phyloP scores from a whole-genome alignment of 2,113 vertebrate genomes.

The Eolophus roseicapilla region DNA sequence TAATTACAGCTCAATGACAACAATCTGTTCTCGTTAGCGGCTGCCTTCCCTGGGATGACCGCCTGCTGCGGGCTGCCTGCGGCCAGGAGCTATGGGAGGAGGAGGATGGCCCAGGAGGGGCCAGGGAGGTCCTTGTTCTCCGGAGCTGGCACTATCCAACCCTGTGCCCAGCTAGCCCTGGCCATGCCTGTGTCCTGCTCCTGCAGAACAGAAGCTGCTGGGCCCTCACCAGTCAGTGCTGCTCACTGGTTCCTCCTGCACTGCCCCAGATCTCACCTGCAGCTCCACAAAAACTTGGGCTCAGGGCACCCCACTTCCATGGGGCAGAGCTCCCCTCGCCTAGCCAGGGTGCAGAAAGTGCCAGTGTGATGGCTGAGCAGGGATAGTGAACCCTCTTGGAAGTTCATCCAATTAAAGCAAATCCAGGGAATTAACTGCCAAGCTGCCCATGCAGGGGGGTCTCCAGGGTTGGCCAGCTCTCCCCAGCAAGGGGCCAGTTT shows the following conservation, averaged over 20 bases:
- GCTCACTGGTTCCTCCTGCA: not conserved
- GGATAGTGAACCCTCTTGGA: not conserved
- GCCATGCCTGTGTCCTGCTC: not conserved
- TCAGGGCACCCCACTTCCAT: not conserved
- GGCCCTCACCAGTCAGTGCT: not conserved
- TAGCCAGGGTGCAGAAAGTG: rapidly evolving
- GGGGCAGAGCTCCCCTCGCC: not conserved
- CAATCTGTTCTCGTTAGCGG: slow-evolving; percentile 61
- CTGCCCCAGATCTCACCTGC: not conserved
- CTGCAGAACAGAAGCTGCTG: not conserved
- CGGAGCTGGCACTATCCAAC: rapidly evolving
- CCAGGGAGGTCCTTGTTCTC: not conserved
- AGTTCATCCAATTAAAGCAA: slow-evolving; percentile 65
- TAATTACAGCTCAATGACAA: slow-evolving; percentile 67
- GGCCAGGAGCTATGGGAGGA: not conserved
- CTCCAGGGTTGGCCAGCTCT: not conserved
- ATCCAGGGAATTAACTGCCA: slow-evolving; percentile 6
- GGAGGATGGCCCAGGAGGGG: not conserved
- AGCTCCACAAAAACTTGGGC: not conserved
- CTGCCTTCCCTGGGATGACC: not conserved
- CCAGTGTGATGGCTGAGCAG: not conserved
- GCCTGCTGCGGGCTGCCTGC: not conserved
- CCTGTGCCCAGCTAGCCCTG: not conserved
- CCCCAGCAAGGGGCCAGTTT: not conserved
- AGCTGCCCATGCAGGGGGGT: not conserved